Conservation (phyloP, 2,888 invertebrate species). For the Ganaspis brasiliensis region DNA sequence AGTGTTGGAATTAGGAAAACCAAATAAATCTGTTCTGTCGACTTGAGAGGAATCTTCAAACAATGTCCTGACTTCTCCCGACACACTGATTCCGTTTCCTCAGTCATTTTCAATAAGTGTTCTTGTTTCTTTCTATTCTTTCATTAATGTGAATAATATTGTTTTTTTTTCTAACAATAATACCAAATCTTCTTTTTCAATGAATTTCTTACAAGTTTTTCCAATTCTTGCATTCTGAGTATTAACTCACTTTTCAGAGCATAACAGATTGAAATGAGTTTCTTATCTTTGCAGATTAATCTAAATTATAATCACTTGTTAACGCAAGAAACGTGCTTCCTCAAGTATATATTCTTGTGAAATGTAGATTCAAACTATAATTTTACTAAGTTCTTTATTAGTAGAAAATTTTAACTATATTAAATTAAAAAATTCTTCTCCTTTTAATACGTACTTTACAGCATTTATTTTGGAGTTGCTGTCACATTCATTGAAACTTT, state of each 20-base stretch:
- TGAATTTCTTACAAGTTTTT: slow-evolving; percentile 3
- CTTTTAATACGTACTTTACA: too few species aligned
- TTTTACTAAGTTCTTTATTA: too few species aligned
- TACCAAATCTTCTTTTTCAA: neutral
- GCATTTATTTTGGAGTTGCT: too few species aligned
- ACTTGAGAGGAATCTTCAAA: slow-evolving; percentile 74
- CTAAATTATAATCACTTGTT: neutral
- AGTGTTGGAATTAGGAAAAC: slow-evolving; percentile 83
- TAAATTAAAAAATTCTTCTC: too few species aligned
- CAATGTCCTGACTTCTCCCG: slow-evolving; percentile 68
- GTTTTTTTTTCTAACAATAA: neutral
- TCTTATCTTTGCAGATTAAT: neutral
- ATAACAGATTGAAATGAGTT: neutral
- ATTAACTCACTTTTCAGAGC: neutral
- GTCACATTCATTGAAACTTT: too few species aligned
- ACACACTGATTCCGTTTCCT: slow-evolving; percentile 56
- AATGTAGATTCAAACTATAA: too few species aligned
- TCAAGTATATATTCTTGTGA: too few species aligned
- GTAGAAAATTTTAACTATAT: too few species aligned
- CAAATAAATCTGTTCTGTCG: slow-evolving; percentile 81
- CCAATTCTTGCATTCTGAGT: slow-evolving; percentile 11
- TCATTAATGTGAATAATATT: neutral
- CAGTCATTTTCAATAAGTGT: slow-evolving; percentile 20
- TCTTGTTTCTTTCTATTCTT: neutral
- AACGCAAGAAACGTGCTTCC: too few species aligned